These are phyloP conservation scores for Eudyptes chrysolophus DNA, from an alignment of 2,113 vertebrate genomes.

Conservation along the genomic window DNA sequence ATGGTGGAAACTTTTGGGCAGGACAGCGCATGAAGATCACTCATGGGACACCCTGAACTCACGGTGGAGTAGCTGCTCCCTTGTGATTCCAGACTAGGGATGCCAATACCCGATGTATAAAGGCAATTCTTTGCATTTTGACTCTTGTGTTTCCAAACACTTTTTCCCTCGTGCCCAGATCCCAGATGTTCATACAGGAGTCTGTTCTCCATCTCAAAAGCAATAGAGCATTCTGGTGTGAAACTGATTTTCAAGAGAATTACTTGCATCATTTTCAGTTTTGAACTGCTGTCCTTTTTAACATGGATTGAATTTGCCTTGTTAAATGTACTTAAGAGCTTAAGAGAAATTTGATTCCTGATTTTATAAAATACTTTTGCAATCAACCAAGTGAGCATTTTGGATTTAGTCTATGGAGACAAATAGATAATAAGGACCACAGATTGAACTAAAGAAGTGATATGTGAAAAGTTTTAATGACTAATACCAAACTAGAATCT, in stretches of 20 bases:
- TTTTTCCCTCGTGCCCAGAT: background rate
- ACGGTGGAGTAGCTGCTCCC: background rate
- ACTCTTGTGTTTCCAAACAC: background rate
- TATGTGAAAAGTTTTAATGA: background rate
- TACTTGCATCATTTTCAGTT: background rate
- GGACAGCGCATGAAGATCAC: accelerated
- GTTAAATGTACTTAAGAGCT: background rate
- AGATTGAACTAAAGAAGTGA: background rate
- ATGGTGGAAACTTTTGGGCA: background rate
- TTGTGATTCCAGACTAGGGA: background rate
- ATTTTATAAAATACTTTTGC: background rate
- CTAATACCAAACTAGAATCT: background rate
- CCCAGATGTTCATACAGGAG: background rate
- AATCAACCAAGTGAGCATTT: background rate
- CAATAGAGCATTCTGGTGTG: background rate
- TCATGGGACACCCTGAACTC: background rate
- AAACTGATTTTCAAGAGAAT: background rate
- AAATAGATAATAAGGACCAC: background rate
- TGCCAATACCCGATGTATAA: background rate
- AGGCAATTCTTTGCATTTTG: background rate
- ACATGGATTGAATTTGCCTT: background rate
- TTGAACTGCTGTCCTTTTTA: background rate
- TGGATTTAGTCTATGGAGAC: background rate
- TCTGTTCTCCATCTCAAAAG: background rate
- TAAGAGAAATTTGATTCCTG: background rate